phyloP scores from a whole-genome alignment of 2,888 invertebrate genomes.

The Podabrus alpinus region DNA sequence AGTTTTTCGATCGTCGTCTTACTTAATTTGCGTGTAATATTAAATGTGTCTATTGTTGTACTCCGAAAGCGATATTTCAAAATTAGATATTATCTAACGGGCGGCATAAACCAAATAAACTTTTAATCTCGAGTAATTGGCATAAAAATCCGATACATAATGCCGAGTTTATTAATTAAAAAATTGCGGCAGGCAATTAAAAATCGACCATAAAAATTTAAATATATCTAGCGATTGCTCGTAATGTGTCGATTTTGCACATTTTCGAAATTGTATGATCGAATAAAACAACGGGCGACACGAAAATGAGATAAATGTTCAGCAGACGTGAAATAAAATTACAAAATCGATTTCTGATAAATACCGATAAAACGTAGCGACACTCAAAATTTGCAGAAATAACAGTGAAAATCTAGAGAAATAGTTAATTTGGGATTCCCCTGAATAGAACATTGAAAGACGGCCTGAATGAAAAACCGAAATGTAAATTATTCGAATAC shows the following conservation, averaged over 20 bases:
- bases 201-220: background rate
- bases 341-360: background rate
- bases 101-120: background rate
- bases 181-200: background rate
- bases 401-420: background rate
- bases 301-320: background rate
- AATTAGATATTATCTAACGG: background rate
- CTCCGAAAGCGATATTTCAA: background rate
- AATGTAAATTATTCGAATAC: too few species aligned
- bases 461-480: too few species aligned
- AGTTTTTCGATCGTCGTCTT: background rate
- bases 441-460: too few species aligned
- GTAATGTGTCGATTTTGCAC: background rate
- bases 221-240: too few species aligned
- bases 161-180: background rate
- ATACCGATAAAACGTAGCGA: background rate
- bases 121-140: background rate
- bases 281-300: background rate
- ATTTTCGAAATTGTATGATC: background rate
- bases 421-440: background rate
- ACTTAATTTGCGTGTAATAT: background rate
- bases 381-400: background rate
- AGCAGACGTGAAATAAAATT: background rate
- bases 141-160: background rate
- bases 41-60: background rate